Evolutionary conservation across 2,888 invertebrate species (phyloP).

Genomic region (Cordilura impudica): DNA sequence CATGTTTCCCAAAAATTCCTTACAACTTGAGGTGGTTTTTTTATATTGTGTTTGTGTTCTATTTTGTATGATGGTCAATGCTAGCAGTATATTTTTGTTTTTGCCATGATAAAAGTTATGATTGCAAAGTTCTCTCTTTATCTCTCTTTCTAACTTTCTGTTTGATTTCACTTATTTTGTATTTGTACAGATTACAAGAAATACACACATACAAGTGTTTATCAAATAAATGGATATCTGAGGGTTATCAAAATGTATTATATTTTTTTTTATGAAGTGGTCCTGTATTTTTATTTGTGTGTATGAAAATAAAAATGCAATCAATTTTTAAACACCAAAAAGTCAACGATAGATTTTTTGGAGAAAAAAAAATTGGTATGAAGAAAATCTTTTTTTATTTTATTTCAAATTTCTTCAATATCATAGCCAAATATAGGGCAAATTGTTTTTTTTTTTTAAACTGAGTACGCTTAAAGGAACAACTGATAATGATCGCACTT

Average conservation of each 20-base stretch:
- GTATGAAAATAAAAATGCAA: slow-evolving; percentile 7
- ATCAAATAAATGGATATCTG: slow-evolving; percentile 32
- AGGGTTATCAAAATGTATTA: slow-evolving; percentile 39
- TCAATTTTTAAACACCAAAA: slow-evolving; percentile 23
- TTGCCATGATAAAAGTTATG: slow-evolving; percentile 33
- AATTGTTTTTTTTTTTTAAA: too few species aligned
- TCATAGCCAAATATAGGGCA: too few species aligned
- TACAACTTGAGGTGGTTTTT: neutral
- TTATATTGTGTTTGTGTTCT: neutral
- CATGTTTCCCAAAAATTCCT: slow-evolving; percentile 10
- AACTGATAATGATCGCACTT: too few species aligned
- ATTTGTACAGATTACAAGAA: neutral
- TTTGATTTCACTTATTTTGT: too few species aligned
- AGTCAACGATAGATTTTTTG: slow-evolving; percentile 6
- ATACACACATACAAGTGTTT: slow-evolving; percentile 33
- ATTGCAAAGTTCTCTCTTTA: slow-evolving; percentile 2
- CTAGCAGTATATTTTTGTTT: slow-evolving; percentile 24
- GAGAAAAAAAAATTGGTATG: neutral
- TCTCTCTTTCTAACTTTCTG: too few species aligned
- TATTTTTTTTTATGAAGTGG: slow-evolving; percentile 25
- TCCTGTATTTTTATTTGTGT: neutral
- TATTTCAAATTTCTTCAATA: too few species aligned
- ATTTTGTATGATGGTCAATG: slow-evolving; percentile 1
- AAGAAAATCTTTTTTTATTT: too few species aligned
- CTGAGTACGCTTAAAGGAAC: too few species aligned